phyloP scores from a whole-genome alignment of 2,113 vertebrate genomes.

The Cairina moschata region DNA sequence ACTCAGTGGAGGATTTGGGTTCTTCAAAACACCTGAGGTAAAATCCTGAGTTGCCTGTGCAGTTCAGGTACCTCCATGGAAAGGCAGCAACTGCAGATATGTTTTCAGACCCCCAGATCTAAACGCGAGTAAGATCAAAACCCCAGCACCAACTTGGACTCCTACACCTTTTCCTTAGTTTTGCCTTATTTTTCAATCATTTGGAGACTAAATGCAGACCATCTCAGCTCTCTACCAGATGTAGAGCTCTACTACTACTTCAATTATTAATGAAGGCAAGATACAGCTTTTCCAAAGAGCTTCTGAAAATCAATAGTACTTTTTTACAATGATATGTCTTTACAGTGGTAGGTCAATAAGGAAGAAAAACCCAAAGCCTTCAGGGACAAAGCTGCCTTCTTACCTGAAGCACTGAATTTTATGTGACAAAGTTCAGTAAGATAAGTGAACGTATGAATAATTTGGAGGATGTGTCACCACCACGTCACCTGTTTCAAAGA shows the following conservation, averaged over 20 bases:
- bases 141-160: background rate
- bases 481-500: background rate
- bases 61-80: background rate
- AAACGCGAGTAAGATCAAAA: background rate
- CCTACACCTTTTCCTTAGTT: background rate
- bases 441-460: background rate
- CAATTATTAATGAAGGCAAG: conserved; percentile 56
- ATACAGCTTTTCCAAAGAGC: conserved; percentile 11
- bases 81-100: background rate
- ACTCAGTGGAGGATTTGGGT: background rate
- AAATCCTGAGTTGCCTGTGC: background rate
- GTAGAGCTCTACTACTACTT: background rate
- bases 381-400: background rate
- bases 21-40: background rate
- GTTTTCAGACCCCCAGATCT: background rate
- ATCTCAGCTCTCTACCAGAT: background rate
- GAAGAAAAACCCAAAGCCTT: background rate
- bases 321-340: background rate
- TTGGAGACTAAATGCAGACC: background rate
- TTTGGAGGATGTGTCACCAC: background rate
- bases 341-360: conserved; percentile 25
- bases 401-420: background rate
- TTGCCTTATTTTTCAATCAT: background rate
- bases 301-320: conserved; percentile 43
- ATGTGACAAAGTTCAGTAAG: background rate